Base-by-base conservation (phyloP, 2,888 invertebrate species). In the Phasia obesa region DNA sequence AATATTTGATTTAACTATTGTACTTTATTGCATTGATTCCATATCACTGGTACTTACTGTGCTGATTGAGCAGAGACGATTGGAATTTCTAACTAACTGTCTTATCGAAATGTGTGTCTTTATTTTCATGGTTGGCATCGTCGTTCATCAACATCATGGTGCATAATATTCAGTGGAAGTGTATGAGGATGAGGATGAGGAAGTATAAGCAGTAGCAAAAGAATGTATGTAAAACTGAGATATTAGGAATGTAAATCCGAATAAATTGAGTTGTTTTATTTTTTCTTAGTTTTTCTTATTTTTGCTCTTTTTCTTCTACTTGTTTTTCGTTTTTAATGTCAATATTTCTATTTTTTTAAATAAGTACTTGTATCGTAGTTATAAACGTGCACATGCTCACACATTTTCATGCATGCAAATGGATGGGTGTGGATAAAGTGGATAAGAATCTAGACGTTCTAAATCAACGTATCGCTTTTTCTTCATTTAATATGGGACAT, bases 191-290 rank as follows among this genome's bases (percentile, higher is more conserved):
- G 60, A 11, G 1, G 11, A 0, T 5, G n/a, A 51, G 49, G 15
- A 21, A 13, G 60, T n/a, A 6, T 17, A 25, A 53, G 44, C 7
- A 38, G 27, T 80, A 74, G 80, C 65, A 62, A 74, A 74, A n/a
- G n/a, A n/a, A n/a, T n/a, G n/a, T n/a, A n/a, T n/a, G n/a, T n/a
- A n/a, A n/a, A n/a, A n/a, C n/a, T n/a, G n/a, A 69, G 27, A 17
- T 38, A 67, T 82, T 82, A 75, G 65, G 47, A 69, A 82, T 82
- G 78, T 74, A 78, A 82, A 79, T 82, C 69, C 69, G 23, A 55
- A 75, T 65, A 70, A 79, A 70, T 74, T 79, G 69, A 64, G 47
- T 69, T 44, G 27, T n/a, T 70, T 23, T 4, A 2, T 4, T 49
- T 59, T 74, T 55, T 5, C 4, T 49, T 11, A 4, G n/a, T 25